A percentile compares a stretch with the other conserved stretches of the same genome.
These are phyloP conservation scores for Mesembrinibis cayennensis DNA, from an alignment of 2,113 vertebrate species.

Conservation along the genomic window DNA sequence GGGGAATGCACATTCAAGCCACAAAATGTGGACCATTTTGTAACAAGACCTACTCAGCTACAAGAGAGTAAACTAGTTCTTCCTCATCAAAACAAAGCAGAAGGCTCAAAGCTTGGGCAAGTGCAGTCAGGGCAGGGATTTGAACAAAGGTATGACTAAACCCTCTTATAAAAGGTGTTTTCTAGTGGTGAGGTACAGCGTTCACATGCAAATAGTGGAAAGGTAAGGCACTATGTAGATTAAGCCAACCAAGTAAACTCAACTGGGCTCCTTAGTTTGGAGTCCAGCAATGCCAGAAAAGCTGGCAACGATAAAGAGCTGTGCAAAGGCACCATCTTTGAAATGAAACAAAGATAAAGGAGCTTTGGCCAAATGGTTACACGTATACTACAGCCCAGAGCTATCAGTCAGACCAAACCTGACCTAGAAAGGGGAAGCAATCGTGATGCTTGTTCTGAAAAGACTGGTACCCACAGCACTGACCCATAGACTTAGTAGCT, in stretches of 20 bases:
- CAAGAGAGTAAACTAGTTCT: not conserved
- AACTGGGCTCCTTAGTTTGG: not conserved
- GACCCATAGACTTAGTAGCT: not conserved
- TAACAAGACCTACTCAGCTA: not conserved
- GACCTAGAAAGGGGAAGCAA: not conserved
- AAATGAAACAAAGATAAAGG: not conserved
- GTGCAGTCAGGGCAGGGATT: not conserved
- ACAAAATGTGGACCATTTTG: not conserved
- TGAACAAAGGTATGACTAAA: not conserved
- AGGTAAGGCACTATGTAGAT: not conserved
- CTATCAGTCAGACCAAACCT: not conserved
- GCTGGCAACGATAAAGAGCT: not conserved
- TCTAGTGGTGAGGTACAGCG: not conserved
- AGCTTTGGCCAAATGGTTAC: not conserved
- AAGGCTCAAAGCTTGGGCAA: not conserved
- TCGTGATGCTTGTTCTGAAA: not conserved
- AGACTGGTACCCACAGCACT: not conserved
- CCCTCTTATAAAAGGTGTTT: not conserved
- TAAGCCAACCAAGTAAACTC: not conserved
- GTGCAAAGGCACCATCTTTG: not conserved
- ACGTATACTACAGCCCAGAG: accelerated
- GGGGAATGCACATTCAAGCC: not conserved
- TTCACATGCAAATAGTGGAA: not conserved
- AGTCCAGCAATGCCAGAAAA: not conserved
- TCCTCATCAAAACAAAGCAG: not conserved